Evolutionary conservation across 2,113 vertebrate genomes (phyloP).

Genomic region (Elachura formosa): DNA sequence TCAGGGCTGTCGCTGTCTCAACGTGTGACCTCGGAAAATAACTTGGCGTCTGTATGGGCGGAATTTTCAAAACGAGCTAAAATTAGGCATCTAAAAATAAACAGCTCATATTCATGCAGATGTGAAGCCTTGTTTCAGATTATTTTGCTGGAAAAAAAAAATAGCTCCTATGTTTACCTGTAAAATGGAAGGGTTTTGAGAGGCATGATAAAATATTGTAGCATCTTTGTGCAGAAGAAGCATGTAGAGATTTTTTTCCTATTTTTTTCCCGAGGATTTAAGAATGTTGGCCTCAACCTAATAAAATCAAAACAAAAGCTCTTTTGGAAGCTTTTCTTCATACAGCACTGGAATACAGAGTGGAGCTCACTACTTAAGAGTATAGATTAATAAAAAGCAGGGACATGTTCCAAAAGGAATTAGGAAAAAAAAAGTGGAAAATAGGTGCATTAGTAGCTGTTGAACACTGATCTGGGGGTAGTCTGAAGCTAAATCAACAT

Average conservation of each 20-base stretch:
- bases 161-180: background rate
- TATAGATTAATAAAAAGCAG: background rate
- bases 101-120: background rate
- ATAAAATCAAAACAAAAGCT: background rate
- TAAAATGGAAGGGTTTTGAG: background rate
- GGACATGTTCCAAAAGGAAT: background rate
- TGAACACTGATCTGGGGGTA: background rate
- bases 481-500: background rate
- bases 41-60: background rate
- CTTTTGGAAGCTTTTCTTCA: background rate
- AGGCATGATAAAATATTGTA: background rate
- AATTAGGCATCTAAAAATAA: conserved; percentile 35
- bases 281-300: background rate
- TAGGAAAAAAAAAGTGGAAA: background rate
- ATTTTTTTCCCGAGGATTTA: background rate
- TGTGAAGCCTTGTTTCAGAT: background rate
- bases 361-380: background rate
- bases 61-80: conserved; percentile 9
- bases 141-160: background rate
- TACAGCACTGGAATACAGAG: background rate
- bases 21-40: background rate
- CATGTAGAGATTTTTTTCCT: background rate
- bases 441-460: background rate
- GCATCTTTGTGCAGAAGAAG: background rate
- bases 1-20: background rate